Evolutionary conservation across 2,888 invertebrate species (phyloP), one percentile per base, ranked within the genome.

Genomic region (Masnerella sp.): DNA sequence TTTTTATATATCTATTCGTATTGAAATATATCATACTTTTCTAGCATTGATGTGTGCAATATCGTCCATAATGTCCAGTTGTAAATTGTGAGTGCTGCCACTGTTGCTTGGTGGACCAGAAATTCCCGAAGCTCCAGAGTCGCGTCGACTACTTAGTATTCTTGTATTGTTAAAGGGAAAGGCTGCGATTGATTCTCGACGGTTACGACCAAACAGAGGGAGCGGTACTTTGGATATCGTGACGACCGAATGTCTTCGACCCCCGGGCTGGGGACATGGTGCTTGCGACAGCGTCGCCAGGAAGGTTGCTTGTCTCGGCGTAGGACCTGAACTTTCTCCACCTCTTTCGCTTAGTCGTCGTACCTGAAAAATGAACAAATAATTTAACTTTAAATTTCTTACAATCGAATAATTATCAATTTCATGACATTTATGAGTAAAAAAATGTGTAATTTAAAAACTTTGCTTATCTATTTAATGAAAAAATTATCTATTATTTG

Each of bases 21-120:
- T n/a, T n/a, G n/a, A n/a, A n/a, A n/a, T n/a, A n/a, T n/a, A n/a
- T n/a, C n/a, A n/a, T 34, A 87, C 88, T 81, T 95, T 95, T 49
- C 94, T 90, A 9, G 94, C 93, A 75, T 88, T 89, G 36, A 89
- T 87, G 74, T 88, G 88, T 9, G 95, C 93, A 73, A 95, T 95
- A 83, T 95, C 95, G 81, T 95, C 95, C 95, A 95, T 95, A 77
- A 95, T 95, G 83, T 95, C 95, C 79, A 95, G 88, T 84, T 95
- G 94, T 5, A 95, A 89, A 83, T 95, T 95, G 85, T 95, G 95
- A 36, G 93, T 92, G 86, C 95, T 95, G 58, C 95, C 94, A 81
- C 93, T 93, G 49, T 93, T 92, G 36, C 94, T 92, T 45, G 94
- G 92, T 49, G 94, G 92, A 77, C 94, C 93, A 82, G 88, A 86